A percentile compares a stretch with the other conserved stretches of the same genome.
Evolutionary conservation across 2,797 vertebrate species (phyloP).

Genomic region (Oryzias sinensis): DNA sequence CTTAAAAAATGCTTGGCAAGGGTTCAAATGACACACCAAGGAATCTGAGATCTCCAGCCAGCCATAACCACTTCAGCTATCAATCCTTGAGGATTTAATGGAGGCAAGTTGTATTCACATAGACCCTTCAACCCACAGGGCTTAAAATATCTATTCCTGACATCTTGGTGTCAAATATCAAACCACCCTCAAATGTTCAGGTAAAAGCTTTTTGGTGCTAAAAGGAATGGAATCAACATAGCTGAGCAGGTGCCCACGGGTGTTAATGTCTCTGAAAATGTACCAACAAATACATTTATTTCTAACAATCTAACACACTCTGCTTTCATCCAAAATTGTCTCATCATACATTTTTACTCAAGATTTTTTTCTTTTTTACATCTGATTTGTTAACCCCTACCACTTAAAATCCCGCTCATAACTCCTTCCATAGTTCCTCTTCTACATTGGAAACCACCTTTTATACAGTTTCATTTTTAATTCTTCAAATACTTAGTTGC

Average conservation of each 20-base stretch:
- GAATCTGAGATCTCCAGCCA: not conserved
- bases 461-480: constrained; percentile 8
- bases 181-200: not conserved
- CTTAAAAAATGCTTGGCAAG: not conserved
- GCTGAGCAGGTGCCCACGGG: too few species aligned
- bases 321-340: too few species aligned
- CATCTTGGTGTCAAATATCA: not conserved
- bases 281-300: too few species aligned
- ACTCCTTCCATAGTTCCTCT: not conserved
- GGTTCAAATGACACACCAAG: not conserved
- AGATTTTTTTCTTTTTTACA: too few species aligned
- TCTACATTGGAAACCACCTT: constrained; percentile 11
- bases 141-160: not conserved
- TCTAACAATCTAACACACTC: too few species aligned
- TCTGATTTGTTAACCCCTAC: too few species aligned
- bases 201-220: too few species aligned
- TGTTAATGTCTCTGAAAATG: too few species aligned
- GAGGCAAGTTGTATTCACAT: not conserved
- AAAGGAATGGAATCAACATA: too few species aligned
- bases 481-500: constrained; percentile 18
- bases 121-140: not conserved
- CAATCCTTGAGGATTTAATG: not conserved
- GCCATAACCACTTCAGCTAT: not conserved
- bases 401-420: too few species aligned
- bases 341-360: too few species aligned